Base-by-base conservation (phyloP, 2,888 invertebrate genomes). In the Bimastos eiseni region DNA sequence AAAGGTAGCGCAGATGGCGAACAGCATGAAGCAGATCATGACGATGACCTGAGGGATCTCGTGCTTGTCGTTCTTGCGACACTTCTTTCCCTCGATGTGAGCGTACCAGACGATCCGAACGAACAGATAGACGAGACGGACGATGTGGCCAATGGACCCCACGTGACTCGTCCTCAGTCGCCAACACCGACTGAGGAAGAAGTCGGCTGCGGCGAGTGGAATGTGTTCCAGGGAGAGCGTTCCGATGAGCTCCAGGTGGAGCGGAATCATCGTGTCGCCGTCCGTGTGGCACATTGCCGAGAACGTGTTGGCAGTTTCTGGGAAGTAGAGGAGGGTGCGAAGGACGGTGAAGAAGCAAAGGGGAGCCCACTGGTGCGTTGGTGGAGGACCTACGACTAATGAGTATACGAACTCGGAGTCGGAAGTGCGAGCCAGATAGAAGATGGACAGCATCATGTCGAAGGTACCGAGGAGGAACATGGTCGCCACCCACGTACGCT, bases 21-120 rank as follows among this genome's bases (percentile, higher is more conserved):
- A 92, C 55, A 92, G 89, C 30, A 91, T 91, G 55, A 91, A 92
- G 36, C 89, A 89, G 15, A 90, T 34, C 89, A 92, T 91, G 90
- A 92, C 91, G 37, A 91, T 37, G 30, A 89, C 89, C 55, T 91
- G 91, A 83, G 91, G 91, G 21, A 91, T 44, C 44, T 90, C 89
- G 83, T 89, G 88, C 55, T 91, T 91, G 34, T 91, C 91, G 41
- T 92, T 90, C 37, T 90, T 88, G 88, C 89, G 90, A 44, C 92
- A 38, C 30, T 90, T 90, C 89, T 91, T 91, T 34, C 92, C 92
- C 91, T 92, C 92, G 90, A 92, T 91, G 83, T 92, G 92, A 33
- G 92, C 92, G 70, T 92, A 91, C 92, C 92, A 92, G 49, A 92
- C 70, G 37, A 92, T 41, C 11, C 92, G 91, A 15, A 91, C 84